phyloP scores from a whole-genome alignment of 2,888 invertebrate genomes.

The Hoplodrina ambigua region DNA sequence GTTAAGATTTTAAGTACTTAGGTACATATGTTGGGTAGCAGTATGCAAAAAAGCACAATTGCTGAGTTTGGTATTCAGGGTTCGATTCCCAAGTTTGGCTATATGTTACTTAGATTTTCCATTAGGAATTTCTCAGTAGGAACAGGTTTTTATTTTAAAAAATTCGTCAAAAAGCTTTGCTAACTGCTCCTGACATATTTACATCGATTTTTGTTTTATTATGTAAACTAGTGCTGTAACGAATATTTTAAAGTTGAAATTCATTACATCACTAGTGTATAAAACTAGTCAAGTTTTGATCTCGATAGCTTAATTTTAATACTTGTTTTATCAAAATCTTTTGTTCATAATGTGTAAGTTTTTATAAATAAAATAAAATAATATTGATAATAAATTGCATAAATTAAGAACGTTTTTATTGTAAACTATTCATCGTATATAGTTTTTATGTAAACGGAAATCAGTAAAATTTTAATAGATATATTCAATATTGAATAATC shows the following conservation, averaged over 20 bases:
- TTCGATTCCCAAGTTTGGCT: no score
- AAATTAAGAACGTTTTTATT: constrained; percentile 38
- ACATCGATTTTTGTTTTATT: constrained; percentile 4
- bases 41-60: constrained; percentile 2
- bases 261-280: constrained; percentile 2
- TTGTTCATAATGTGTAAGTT: constrained; percentile 40
- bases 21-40: constrained; percentile 10
- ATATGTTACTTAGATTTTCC: no score
- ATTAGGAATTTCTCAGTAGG: no score
- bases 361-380: constrained; percentile 52
- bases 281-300: constrained; percentile 25
- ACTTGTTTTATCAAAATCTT: constrained; percentile 6
- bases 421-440: constrained; percentile 17
- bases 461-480: background rate
- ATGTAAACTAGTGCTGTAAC: no score
- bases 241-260: background rate
- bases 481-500: background rate
- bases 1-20: no score
- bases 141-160: no score
- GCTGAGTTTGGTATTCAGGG: no score
- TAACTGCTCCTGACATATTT: constrained; percentile 9
- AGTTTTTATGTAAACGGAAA: constrained; percentile 17
- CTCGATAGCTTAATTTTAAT: constrained; percentile 29
- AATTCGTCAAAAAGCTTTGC: no score
- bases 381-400: constrained; percentile 35